These are phyloP conservation scores for Syritta pipiens DNA, from an alignment of 2,888 invertebrate genomes.

Conservation along the genomic window DNA sequence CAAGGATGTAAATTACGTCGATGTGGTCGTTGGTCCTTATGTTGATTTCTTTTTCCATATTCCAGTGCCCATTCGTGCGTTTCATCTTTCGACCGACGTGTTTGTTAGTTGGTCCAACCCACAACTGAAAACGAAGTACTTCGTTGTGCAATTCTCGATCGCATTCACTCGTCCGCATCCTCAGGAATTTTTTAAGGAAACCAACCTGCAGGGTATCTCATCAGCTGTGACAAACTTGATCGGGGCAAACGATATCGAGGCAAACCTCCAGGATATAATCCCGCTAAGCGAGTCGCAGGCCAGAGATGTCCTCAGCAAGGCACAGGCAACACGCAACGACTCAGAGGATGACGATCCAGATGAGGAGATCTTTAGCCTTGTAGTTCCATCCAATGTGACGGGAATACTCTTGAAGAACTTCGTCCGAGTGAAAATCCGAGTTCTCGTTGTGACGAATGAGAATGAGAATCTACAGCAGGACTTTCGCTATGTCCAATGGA, in stretches of 20 bases:
- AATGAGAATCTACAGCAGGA: slow-evolving; percentile 77
- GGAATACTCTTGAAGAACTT: slow-evolving; percentile 77
- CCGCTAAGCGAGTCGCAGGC: slow-evolving; percentile 71
- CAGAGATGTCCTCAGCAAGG: slow-evolving; percentile 72
- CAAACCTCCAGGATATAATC: slow-evolving; percentile 67
- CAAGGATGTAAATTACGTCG: slow-evolving; percentile 76
- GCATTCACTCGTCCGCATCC: slow-evolving; percentile 76
- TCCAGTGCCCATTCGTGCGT: slow-evolving; percentile 51
- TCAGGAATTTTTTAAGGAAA: slow-evolving; percentile 48
- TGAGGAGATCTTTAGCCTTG: slow-evolving; percentile 75
- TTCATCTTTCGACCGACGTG: slow-evolving; percentile 72
- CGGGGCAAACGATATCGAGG: slow-evolving; percentile 26
- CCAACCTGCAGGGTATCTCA: slow-evolving; percentile 73
- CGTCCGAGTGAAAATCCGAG: slow-evolving; percentile 75
- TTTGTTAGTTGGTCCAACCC: slow-evolving; percentile 77
- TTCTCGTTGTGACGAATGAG: slow-evolving; percentile 76
- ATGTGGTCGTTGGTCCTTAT: not conserved
- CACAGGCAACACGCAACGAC: slow-evolving; percentile 73
- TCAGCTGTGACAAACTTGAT: slow-evolving; percentile 31
- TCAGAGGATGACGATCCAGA: slow-evolving; percentile 72
- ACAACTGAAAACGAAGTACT: slow-evolving; percentile 74
- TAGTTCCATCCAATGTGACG: slow-evolving; percentile 77
- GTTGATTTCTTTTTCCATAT: not conserved
- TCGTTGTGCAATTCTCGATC: slow-evolving; percentile 76
- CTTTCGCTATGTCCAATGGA: slow-evolving; percentile 78